Percentiles rank a stretch among this genome's conserved stretches.
phyloP scores from a whole-genome alignment of 1,140 invertebrate species.

The Limonius californicus region DNA sequence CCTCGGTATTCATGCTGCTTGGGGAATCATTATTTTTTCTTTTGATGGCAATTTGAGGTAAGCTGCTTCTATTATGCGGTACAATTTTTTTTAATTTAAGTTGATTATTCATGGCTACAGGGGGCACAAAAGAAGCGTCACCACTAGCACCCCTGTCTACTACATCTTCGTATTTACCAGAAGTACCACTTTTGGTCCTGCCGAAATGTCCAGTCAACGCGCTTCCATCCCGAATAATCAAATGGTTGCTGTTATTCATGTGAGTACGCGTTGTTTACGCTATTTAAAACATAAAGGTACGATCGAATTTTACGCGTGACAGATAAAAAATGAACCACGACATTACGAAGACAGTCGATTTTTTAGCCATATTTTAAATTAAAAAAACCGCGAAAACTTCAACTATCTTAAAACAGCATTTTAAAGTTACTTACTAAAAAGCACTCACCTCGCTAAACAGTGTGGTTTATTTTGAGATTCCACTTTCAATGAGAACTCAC shows the following conservation, averaged over 20 bases:
- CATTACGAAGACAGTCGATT: slow-evolving; percentile 17
- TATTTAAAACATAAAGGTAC: not conserved
- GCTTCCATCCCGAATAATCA: slow-evolving; percentile 14
- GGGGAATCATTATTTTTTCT: slow-evolving; percentile 24
- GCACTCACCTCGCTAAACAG: too few relatives aligned
- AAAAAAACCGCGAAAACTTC: too few relatives aligned
- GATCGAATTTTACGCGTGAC: slow-evolving; percentile 12
- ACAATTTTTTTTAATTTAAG: slow-evolving; percentile 14
- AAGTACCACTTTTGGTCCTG: not conserved
- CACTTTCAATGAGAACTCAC: too few relatives aligned
- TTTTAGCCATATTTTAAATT: slow-evolving; percentile 1
- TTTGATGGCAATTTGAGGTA: slow-evolving; percentile 31
- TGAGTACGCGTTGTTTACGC: slow-evolving; percentile 3
- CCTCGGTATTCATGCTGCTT: slow-evolving; percentile 20
- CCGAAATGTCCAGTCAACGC: not conserved
- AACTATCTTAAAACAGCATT: not conserved
- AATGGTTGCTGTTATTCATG: slow-evolving; percentile 3
- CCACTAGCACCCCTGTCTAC: not conserved
- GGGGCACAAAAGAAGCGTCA: not conserved
- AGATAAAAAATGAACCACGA: slow-evolving; percentile 23
- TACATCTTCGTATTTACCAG: not conserved
- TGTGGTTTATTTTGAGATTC: too few relatives aligned
- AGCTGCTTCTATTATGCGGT: slow-evolving; percentile 8
- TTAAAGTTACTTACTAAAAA: not conserved
- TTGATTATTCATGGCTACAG: not conserved